A percentile compares a stretch with the other conserved stretches of the same genome.
Conservation (phyloP, 2,888 invertebrate genomes). For the Pardosa pseudoannulata region DNA sequence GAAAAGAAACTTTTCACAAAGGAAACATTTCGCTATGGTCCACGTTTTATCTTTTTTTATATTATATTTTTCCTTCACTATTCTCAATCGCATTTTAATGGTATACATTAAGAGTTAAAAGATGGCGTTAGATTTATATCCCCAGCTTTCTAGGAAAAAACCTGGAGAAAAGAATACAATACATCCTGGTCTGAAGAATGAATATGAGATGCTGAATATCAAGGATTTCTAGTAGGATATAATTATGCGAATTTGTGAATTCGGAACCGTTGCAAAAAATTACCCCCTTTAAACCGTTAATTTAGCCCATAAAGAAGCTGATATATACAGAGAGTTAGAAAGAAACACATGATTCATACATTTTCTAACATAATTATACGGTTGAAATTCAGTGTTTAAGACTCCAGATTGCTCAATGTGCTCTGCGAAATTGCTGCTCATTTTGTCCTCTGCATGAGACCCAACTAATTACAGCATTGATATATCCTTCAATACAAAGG, state of each 20-base stretch:
- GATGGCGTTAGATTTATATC: neutral
- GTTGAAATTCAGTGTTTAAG: too few relatives aligned
- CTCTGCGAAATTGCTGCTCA: too few relatives aligned
- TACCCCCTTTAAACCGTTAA: neutral
- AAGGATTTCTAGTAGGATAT: neutral
- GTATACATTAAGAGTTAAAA: neutral
- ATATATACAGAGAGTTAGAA: too few relatives aligned
- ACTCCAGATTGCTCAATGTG: too few relatives aligned
- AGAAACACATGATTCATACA: too few relatives aligned
- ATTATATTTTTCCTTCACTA: neutral
- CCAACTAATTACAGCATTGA: neutral
- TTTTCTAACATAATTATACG: too few relatives aligned
- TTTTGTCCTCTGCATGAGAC: neutral
- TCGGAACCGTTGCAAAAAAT: neutral
- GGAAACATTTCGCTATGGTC: too few relatives aligned
- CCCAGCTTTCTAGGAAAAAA: neutral
- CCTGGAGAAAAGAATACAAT: neutral
- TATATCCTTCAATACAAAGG: neutral
- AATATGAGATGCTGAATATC: neutral
- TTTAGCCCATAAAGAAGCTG: neutral
- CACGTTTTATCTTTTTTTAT: too few relatives aligned
- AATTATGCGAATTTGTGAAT: slow-evolving; percentile 2
- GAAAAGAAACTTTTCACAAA: too few relatives aligned
- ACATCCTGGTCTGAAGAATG: neutral
- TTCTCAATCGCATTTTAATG: neutral